phyloP scores from a whole-genome alignment of 2,797 vertebrate species.

The Takifugu rubripes region DNA sequence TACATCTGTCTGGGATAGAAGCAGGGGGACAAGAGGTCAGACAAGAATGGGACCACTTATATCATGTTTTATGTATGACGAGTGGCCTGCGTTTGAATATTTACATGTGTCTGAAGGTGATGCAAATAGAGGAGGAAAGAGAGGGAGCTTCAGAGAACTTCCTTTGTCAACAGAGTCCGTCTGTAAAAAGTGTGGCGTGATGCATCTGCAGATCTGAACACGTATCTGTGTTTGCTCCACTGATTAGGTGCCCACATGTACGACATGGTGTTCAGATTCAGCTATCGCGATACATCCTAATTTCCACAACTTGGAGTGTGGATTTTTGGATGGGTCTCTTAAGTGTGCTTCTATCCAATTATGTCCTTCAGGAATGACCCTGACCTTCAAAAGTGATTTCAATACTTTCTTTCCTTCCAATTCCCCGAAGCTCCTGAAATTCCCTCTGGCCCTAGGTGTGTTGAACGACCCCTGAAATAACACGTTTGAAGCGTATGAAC shows the following conservation, averaged over 20 bases:
- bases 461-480: slow-evolving; percentile 57
- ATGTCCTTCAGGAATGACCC: slow-evolving; percentile 18
- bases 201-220: slow-evolving; percentile 31
- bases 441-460: slow-evolving; percentile 39
- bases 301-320: slow-evolving; percentile 1
- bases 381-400: slow-evolving; percentile 59
- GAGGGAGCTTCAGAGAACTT: slow-evolving; percentile 51
- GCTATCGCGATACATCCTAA: background rate
- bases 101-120: slow-evolving; percentile 74
- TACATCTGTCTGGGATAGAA: slow-evolving; percentile 70
- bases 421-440: slow-evolving; percentile 32
- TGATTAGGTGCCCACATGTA: slow-evolving; percentile 34
- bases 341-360: slow-evolving; percentile 8
- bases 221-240: slow-evolving; percentile 40
- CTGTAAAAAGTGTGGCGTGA: slow-evolving; percentile 51
- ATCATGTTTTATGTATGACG: slow-evolving; percentile 76
- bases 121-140: slow-evolving; percentile 56
- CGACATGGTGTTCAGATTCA: slow-evolving; percentile 23
- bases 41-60: slow-evolving; percentile 68
- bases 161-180: slow-evolving; percentile 53
- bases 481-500: slow-evolving; percentile 60
- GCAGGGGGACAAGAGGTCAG: slow-evolving; percentile 72
- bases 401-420: slow-evolving; percentile 26
- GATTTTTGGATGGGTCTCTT: slow-evolving; percentile 3
- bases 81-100: slow-evolving; percentile 69